Conservation (phyloP, 2,113 vertebrate species). For the Melanerpes aurifrons region DNA sequence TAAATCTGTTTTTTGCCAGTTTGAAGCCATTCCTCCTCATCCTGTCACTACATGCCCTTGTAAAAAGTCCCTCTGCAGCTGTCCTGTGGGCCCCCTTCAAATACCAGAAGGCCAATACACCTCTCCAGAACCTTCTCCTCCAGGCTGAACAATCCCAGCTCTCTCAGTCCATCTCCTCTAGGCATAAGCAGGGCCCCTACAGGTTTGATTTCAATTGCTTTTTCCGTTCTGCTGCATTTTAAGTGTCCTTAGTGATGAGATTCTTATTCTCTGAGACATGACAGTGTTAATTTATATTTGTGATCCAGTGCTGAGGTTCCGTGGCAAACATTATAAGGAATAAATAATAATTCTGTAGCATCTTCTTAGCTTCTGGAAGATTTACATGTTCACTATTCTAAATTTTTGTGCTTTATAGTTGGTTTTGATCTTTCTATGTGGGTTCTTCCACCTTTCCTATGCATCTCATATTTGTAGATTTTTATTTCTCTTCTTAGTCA, state of each 20-base stretch:
- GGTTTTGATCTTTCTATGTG: background rate
- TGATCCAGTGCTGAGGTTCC: background rate
- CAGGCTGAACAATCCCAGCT: no score
- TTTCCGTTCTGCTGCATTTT: constrained; percentile 1
- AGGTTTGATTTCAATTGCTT: constrained; percentile 1
- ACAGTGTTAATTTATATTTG: background rate
- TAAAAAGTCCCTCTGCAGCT: no score
- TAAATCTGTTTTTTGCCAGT: no score
- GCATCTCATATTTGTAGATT: background rate
- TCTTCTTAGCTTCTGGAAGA: background rate
- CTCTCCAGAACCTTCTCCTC: no score
- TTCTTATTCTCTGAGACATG: background rate
- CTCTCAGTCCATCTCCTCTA: no score
- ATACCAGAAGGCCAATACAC: no score
- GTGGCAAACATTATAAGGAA: background rate
- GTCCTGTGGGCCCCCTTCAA: no score
- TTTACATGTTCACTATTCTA: background rate
- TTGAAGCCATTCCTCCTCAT: no score
- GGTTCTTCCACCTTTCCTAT: background rate
- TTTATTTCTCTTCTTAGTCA: constrained; percentile 7
- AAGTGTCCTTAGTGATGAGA: background rate
- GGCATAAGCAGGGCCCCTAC: background rate
- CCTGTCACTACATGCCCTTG: no score
- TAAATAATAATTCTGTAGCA: background rate
- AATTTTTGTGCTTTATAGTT: background rate